Conservation (phyloP, 2,888 invertebrate species). For the Apeira syringaria region DNA sequence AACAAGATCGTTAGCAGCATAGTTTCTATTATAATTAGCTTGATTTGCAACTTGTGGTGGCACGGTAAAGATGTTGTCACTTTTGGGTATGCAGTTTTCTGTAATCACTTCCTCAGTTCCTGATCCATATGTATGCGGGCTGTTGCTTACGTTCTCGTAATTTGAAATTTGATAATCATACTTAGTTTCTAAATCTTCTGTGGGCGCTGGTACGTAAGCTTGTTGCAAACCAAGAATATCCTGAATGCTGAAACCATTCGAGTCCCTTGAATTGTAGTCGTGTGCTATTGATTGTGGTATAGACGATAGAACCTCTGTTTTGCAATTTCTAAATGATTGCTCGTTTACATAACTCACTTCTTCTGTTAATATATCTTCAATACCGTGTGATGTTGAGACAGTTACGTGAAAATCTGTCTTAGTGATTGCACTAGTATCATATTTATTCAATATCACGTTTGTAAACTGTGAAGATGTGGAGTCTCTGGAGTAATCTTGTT, state of each 20-base stretch:
- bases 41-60: slow-evolving; percentile 50
- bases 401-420: slow-evolving; percentile 40
- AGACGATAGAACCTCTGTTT: slow-evolving; percentile 57
- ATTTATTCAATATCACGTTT: slow-evolving; percentile 39
- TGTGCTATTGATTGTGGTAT: slow-evolving; percentile 61
- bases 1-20: slow-evolving; percentile 56
- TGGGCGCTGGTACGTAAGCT: slow-evolving; percentile 48
- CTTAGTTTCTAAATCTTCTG: slow-evolving; percentile 57
- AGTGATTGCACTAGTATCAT: slow-evolving; percentile 32
- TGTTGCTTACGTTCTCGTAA: slow-evolving; percentile 70
- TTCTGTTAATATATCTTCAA: slow-evolving; percentile 70
- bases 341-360: slow-evolving; percentile 53
- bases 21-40: slow-evolving; percentile 56
- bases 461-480: slow-evolving; percentile 57
- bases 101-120: slow-evolving; percentile 56
- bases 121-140: slow-evolving; percentile 62
- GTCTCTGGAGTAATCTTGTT: slow-evolving; percentile 57
- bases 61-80: slow-evolving; percentile 43
- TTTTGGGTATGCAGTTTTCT: slow-evolving; percentile 53
- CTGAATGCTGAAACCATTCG: slow-evolving; percentile 76
- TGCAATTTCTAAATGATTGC: slow-evolving; percentile 51
- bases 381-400: slow-evolving; percentile 64
- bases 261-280: slow-evolving; percentile 78
- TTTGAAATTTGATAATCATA: slow-evolving; percentile 67
- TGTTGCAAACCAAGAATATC: slow-evolving; percentile 76